Percentiles rank a stretch among this genome's conserved stretches.
These are phyloP conservation scores for Semicossyphus pulcher DNA, from an alignment of 2,113 vertebrate genomes.

Conservation along the genomic window DNA sequence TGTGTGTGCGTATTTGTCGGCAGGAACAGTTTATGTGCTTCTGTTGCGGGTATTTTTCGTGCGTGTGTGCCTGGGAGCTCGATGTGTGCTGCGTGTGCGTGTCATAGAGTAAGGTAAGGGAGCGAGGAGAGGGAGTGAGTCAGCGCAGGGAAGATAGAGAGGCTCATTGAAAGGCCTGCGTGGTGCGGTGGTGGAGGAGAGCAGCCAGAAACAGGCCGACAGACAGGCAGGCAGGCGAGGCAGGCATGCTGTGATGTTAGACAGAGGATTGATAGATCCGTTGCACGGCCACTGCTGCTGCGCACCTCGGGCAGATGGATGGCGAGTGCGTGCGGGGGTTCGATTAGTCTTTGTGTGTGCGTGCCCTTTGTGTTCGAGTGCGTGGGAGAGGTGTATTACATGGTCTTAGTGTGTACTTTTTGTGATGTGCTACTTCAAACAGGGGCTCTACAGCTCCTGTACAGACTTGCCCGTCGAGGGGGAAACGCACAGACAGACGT, in stretches of 20 bases:
- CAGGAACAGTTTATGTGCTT: slow-evolving; percentile 41
- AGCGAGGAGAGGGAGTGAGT: slow-evolving; percentile 56
- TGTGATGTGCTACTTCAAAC: slow-evolving; percentile 56
- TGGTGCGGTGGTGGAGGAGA: slow-evolving; percentile 66
- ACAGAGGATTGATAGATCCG: slow-evolving; percentile 72
- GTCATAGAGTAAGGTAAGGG: slow-evolving; percentile 50
- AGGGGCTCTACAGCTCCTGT: slow-evolving; percentile 26
- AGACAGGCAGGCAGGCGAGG: slow-evolving; percentile 48
- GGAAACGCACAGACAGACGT: slow-evolving; percentile 40
- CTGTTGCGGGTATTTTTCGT: slow-evolving; percentile 32
- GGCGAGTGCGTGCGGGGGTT: slow-evolving; percentile 56
- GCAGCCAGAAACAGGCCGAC: slow-evolving; percentile 63
- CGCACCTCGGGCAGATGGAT: slow-evolving; percentile 76
- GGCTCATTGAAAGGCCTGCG: slow-evolving; percentile 63
- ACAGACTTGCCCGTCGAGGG: slow-evolving; percentile 9
- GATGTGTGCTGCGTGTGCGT: slow-evolving; percentile 38
- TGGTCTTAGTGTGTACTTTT: slow-evolving; percentile 55
- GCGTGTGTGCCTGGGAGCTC: slow-evolving; percentile 27
- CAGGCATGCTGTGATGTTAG: slow-evolving; percentile 74
- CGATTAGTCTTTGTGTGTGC: slow-evolving; percentile 55
- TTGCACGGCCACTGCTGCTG: slow-evolving; percentile 67
- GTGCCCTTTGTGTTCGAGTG: slow-evolving; percentile 64
- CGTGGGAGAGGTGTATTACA: slow-evolving; percentile 68
- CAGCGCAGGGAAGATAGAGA: slow-evolving; percentile 61
- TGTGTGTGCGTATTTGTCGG: slow-evolving; percentile 35